Evolutionary conservation across 2,888 invertebrate species (phyloP), one percentile per base, ranked within the genome.

Genomic region (Sympetrum striolatum): DNA sequence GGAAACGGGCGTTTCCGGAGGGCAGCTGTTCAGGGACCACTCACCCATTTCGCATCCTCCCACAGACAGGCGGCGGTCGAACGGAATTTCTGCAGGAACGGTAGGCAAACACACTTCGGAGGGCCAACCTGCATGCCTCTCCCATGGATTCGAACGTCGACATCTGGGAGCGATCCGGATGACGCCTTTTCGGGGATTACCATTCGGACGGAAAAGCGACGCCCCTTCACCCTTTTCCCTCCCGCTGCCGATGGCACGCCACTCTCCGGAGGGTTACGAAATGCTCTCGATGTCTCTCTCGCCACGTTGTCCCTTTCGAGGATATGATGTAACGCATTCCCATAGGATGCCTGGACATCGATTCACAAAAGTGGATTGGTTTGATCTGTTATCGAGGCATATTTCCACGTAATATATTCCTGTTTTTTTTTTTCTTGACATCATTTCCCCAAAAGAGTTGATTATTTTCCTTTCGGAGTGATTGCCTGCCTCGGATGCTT

Each of bases 41-140:
- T 86, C 86, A 86, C 86, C 86, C 60, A 86, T 86, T 86, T 86
- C 22, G 86, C 60, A n/a, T 86, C 86, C 37, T 86, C 86, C 86
- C 86, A 86, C 25, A 86, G 86, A 60, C 86, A 86, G 10, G 58
- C 86, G 35, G 60, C 86, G 6, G 86, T n/a, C 86, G 86, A 18
- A 0, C 86, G 86, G 22, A 86, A 37, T 37, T 37, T 86, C 35
- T 60, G 58, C 35, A 86, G 37, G 86, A 86, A 86, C 60, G 86
- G 86, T 37, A 86, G 58, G 86, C 86, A 86, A 31, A 60, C 86
- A 64, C 86, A 86, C 60, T 86, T 86, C 86, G 58, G 86, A 58
- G 31, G 53, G 53, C 25, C 53, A 25, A 25, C 35, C 22, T 58
- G 86, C 86, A 58, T 86, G 60, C 37, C 37, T 37, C 31, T 64